Conservation (phyloP, 2,888 invertebrate genomes). For the Philonicus albiceps region DNA sequence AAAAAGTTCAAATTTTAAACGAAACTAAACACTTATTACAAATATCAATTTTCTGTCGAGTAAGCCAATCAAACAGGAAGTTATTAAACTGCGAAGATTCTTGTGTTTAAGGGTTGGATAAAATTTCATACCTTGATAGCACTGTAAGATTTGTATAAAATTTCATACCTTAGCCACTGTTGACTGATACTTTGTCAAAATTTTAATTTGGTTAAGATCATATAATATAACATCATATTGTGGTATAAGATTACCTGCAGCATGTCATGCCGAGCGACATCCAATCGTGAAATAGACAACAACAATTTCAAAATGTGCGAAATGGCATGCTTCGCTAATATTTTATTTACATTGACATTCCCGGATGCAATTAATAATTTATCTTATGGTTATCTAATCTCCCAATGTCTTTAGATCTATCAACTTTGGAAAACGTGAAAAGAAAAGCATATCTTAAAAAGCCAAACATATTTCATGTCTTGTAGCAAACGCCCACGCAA, state of each 20-base stretch:
- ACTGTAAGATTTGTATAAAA: too few species aligned
- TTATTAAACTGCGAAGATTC: too few species aligned
- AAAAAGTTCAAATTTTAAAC: not conserved
- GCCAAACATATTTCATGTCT: not conserved
- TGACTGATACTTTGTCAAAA: not conserved
- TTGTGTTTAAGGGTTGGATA: too few species aligned
- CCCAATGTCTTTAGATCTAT: not conserved
- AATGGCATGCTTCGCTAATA: not conserved
- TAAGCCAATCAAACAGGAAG: not conserved
- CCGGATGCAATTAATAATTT: not conserved
- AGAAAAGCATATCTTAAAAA: not conserved
- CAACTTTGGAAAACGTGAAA: not conserved
- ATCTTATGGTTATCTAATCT: not conserved
- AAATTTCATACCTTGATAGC: not conserved
- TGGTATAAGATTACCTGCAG: not conserved
- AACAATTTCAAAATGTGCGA: not conserved
- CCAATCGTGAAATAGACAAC: not conserved
- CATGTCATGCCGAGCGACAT: not conserved
- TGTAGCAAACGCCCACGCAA: not conserved
- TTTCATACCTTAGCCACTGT: not conserved
- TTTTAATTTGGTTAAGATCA: not conserved
- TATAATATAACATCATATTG: not conserved
- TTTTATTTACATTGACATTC: not conserved
- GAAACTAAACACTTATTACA: not conserved
- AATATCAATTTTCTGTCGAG: not conserved